phyloP scores from a whole-genome alignment of 2,797 vertebrate genomes.

The Malacoctenus gilli region DNA sequence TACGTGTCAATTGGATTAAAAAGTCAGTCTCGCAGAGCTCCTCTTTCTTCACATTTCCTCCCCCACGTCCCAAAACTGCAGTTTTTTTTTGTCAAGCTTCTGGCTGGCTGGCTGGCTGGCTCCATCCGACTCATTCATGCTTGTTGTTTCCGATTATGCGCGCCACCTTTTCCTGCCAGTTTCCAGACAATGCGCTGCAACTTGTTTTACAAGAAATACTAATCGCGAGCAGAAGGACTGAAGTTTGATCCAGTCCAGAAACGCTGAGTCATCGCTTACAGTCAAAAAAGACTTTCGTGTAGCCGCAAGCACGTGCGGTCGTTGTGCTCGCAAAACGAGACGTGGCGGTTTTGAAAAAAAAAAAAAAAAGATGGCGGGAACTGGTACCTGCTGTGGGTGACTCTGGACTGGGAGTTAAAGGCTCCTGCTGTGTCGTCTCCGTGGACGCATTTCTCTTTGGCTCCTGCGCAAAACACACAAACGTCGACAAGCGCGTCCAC shows the following conservation, averaged over 20 bases:
- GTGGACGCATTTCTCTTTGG: slow-evolving; percentile 77
- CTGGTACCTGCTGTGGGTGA: slow-evolving; percentile 85
- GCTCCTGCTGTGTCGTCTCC: slow-evolving; percentile 82
- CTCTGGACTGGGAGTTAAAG: slow-evolving; percentile 76
- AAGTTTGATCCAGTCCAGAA: neutral
- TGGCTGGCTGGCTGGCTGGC: too few relatives aligned
- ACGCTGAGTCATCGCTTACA: slow-evolving; percentile 5
- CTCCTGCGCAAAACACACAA: slow-evolving; percentile 65
- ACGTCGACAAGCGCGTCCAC: too few relatives aligned
- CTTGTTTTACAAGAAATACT: neutral
- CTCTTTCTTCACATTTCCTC: too few relatives aligned
- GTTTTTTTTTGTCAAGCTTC: too few relatives aligned
- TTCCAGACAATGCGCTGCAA: neutral
- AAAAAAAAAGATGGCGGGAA: too few relatives aligned
- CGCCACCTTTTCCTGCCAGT: neutral
- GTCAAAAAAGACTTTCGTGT: neutral
- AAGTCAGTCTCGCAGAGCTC: too few relatives aligned
- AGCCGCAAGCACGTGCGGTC: neutral
- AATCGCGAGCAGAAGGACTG: neutral
- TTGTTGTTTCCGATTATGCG: too few relatives aligned
- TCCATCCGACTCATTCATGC: too few relatives aligned
- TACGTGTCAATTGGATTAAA: too few relatives aligned
- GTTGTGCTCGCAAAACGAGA: too few relatives aligned
- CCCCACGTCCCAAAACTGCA: too few relatives aligned
- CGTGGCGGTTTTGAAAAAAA: too few relatives aligned